A percentile compares a stretch with the other conserved stretches of the same genome.
Conservation (phyloP, 2,888 invertebrate species). For the Palloptera scutellata region DNA sequence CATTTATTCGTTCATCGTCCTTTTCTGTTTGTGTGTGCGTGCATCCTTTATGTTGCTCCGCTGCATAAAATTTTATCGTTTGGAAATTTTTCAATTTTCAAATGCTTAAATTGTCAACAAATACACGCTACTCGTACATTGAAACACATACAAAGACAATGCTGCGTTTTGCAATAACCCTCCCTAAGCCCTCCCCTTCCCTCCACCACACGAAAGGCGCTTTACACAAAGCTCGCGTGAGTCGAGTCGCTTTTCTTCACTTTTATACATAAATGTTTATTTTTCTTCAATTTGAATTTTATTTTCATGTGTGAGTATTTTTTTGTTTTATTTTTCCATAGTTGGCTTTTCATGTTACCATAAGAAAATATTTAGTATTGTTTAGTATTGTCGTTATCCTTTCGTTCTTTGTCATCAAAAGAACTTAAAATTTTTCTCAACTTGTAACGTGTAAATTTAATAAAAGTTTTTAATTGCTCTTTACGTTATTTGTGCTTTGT, state of each 20-base stretch:
- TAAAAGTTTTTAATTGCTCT: conserved; percentile 4
- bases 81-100: conserved; percentile 63
- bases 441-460: conserved; percentile 2
- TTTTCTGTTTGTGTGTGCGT: background rate
- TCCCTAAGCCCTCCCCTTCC: too few relatives aligned
- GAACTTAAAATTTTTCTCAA: background rate
- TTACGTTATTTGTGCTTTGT: background rate
- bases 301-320: background rate
- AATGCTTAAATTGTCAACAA: conserved; percentile 24
- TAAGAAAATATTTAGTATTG: background rate
- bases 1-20: background rate
- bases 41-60: background rate
- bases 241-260: background rate
- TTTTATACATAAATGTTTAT: conserved; percentile 1
- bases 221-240: background rate
- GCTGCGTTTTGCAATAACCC: too few relatives aligned
- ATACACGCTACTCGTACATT: background rate
- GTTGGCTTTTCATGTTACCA: background rate
- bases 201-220: too few relatives aligned
- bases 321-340: background rate
- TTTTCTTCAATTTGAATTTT: background rate
- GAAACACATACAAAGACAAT: background rate
- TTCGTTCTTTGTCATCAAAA: conserved; percentile 4
- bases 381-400: background rate
- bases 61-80: conserved; percentile 61